Evolutionary conservation across 2,888 invertebrate species (phyloP), one percentile per base, ranked within the genome.

Genomic region (Itoplectis maculator): DNA sequence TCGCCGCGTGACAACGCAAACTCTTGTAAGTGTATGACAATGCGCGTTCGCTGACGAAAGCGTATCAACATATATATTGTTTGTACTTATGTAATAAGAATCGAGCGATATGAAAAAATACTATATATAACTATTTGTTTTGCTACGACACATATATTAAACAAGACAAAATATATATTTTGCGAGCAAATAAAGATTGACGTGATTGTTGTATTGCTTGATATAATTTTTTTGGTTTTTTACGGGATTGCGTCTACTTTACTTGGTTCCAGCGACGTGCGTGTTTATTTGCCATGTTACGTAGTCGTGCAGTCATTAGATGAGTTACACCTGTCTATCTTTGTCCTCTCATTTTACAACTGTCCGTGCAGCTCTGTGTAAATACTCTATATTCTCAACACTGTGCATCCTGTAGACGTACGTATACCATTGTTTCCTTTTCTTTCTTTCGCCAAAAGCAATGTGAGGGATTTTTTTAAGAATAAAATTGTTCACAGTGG

Each of bases 161-260:
- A 51, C 35, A 79, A 70, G 81, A 83, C 79, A 84, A 86, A 85
- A 87, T 86, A 77, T 79, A 84, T 82, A 83, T 81, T 87, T 88
- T 88, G 85, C 86, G 78, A 87, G 86, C 88, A 87, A 90, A 88
- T 87, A 87, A 90, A 90, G 83, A 86, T 89, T 87, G 84, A 87
- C 88, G 84, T 90, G 84, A 87, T 84, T 86, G 84, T 82, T 85
- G 69, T 83, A 76, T 82, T 74, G 83, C 79, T 77, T 80, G 80
- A 79, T 78, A 79, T 82, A 74, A 47, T 49, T 66, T 65, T 66
- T 77, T 72, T 73, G 51, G 47, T 65, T 56, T 66, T 68, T 42
- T 29, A 59, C n/a, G 13, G 35, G 15, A 56, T 37, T 77, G 74
- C 63, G 66, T 42, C 40, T 2, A 59, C 56, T 63, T 45, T 29